phyloP scores from a whole-genome alignment of 2,888 invertebrate species.

The Athalia cordata region DNA sequence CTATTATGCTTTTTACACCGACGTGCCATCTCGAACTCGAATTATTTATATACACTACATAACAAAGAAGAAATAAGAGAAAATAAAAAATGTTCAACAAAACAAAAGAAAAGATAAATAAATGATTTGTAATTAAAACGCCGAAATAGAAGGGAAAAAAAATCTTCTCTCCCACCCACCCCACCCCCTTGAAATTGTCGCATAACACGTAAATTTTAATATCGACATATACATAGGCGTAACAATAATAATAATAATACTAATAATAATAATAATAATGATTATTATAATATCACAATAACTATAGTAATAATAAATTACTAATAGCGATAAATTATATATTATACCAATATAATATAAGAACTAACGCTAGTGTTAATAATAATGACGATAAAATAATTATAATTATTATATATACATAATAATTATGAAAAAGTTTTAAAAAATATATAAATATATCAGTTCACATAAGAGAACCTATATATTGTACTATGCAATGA shows the following conservation, averaged over 20 bases:
- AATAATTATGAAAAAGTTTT: not conserved
- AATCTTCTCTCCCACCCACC: slow-evolving; percentile 14
- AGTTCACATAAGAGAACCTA: not conserved
- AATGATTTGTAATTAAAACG: too few relatives aligned
- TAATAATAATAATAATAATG: too few relatives aligned
- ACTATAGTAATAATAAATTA: too few relatives aligned
- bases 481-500: slow-evolving; percentile 67
- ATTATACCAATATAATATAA: not conserved
- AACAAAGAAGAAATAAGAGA: slow-evolving; percentile 31
- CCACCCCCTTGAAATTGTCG: too few relatives aligned
- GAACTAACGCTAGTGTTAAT: not conserved
- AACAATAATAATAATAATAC: too few relatives aligned
- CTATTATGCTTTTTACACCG: slow-evolving; percentile 3
- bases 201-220: too few relatives aligned
- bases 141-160: slow-evolving; percentile 49
- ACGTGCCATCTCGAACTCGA: slow-evolving; percentile 38
- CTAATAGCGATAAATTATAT: not conserved
- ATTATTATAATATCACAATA: too few relatives aligned
- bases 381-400: slow-evolving; percentile 2
- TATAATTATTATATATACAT: not conserved
- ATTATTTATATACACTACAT: slow-evolving; percentile 42
- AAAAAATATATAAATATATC: not conserved
- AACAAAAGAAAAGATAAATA: not conserved
- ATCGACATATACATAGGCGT: too few relatives aligned
- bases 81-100: slow-evolving; percentile 44